Percentiles rank a stretch among this genome's conserved stretches.
phyloP scores from a whole-genome alignment of 2,888 invertebrate species.

The Leucoma salicis region DNA sequence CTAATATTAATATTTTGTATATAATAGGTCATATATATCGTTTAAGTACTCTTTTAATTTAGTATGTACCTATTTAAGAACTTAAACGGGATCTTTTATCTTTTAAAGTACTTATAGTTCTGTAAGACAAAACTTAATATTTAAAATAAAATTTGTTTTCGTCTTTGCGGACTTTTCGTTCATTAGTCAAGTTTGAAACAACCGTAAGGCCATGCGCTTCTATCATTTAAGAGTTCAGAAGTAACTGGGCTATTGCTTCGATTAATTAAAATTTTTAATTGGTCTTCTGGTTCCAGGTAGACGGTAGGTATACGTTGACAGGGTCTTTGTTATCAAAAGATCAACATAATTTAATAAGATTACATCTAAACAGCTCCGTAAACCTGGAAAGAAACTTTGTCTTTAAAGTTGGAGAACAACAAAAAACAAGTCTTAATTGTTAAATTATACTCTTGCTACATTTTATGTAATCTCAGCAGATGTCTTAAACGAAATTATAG shows the following conservation, averaged over 20 bases:
- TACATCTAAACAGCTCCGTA: constrained; percentile 26
- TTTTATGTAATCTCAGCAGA: not conserved
- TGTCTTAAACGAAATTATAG: constrained; percentile 10
- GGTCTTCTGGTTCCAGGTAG: constrained; percentile 27
- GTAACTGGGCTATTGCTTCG: constrained; percentile 21
- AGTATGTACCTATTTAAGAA: constrained; percentile 21
- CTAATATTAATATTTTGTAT: too few relatives aligned
- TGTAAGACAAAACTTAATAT: constrained; percentile 29
- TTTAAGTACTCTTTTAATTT: constrained; percentile 5
- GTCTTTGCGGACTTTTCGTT: constrained; percentile 14
- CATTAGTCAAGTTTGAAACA: constrained; percentile 34
- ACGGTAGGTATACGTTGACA: constrained; percentile 18
- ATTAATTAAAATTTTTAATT: constrained; percentile 40
- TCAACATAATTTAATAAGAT: constrained; percentile 29
- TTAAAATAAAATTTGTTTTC: constrained; percentile 31
- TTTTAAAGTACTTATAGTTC: constrained; percentile 20
- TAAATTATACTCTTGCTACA: not conserved
- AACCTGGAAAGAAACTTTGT: constrained; percentile 24
- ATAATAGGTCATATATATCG: too few relatives aligned
- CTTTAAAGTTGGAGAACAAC: constrained; percentile 7
- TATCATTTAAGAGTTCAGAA: constrained; percentile 31
- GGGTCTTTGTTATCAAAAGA: constrained; percentile 32
- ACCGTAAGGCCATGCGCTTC: constrained; percentile 31
- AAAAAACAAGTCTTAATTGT: constrained; percentile 8
- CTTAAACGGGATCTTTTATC: constrained; percentile 27